These are phyloP conservation scores for Cheilosia soror DNA, from an alignment of 2,888 invertebrate genomes.

Conservation along the genomic window DNA sequence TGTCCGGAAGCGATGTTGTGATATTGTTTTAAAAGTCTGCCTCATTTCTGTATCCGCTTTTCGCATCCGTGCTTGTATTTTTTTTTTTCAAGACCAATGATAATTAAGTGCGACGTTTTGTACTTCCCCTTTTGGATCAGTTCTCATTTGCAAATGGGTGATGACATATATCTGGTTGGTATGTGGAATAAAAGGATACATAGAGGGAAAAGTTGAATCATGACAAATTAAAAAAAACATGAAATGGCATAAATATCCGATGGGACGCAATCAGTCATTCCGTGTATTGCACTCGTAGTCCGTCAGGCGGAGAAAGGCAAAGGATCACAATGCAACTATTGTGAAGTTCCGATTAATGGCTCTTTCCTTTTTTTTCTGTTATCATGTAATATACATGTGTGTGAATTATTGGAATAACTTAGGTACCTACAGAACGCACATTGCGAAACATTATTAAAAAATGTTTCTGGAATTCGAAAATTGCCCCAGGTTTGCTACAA, in stretches of 20 bases:
- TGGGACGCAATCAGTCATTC: conserved; percentile 45
- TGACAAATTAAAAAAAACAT: conserved; percentile 48
- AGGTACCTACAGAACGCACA: too few species aligned
- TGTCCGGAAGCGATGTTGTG: conserved; percentile 21
- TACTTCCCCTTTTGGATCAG: background rate
- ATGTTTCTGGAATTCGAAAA: too few species aligned
- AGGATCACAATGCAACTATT: background rate
- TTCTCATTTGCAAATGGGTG: conserved; percentile 39
- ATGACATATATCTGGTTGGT: conserved; percentile 44
- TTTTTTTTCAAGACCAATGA: background rate
- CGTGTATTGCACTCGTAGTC: background rate
- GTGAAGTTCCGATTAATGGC: background rate
- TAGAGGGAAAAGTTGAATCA: conserved; percentile 21
- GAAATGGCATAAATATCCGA: conserved; percentile 36
- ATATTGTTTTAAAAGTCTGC: conserved; percentile 20
- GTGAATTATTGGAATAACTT: too few species aligned
- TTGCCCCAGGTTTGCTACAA: too few species aligned
- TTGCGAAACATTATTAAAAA: too few species aligned
- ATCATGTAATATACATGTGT: background rate
- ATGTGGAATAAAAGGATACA: conserved; percentile 2
- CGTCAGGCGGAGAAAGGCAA: background rate
- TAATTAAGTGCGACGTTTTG: conserved; percentile 52
- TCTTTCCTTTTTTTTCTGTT: background rate
- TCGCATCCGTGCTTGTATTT: background rate
- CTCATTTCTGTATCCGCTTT: background rate